Evolutionary conservation across 2,888 invertebrate species (phyloP).

Genomic region (Slavum lentiscoides): DNA sequence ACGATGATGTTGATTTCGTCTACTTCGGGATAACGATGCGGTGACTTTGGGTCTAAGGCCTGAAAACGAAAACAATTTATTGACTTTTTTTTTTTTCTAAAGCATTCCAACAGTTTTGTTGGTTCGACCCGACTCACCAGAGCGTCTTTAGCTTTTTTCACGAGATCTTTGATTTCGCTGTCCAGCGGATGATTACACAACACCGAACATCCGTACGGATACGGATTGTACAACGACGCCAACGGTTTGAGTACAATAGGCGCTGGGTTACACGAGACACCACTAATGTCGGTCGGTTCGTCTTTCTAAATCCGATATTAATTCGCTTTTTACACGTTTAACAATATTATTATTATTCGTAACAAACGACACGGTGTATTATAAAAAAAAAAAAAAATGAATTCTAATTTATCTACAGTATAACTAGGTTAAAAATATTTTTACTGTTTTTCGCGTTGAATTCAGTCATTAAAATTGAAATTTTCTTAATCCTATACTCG

Average conservation of each 20-base stretch:
- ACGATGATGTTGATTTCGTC: conserved; percentile 58
- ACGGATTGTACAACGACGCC: conserved; percentile 81
- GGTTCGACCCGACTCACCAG: conserved; percentile 63
- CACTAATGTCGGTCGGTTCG: conserved; percentile 31
- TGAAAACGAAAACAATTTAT: background rate
- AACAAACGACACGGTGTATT: too few species aligned
- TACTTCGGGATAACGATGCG: conserved; percentile 26
- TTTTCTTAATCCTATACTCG: too few species aligned
- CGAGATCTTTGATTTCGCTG: conserved; percentile 71
- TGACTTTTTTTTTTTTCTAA: too few species aligned
- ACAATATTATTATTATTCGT: background rate
- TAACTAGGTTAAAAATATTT: too few species aligned
- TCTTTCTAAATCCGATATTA: conserved; percentile 2
- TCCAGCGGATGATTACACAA: conserved; percentile 85
- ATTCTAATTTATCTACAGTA: too few species aligned
- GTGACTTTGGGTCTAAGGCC: conserved; percentile 33
- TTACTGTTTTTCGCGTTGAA: too few species aligned
- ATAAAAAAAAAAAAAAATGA: too few species aligned
- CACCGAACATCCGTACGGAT: conserved; percentile 77
- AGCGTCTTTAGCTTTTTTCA: conserved; percentile 72
- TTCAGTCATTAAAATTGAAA: too few species aligned
- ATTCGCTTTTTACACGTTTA: background rate
- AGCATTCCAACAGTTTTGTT: background rate
- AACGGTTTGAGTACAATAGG: conserved; percentile 77
- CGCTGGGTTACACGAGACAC: conserved; percentile 67